Evolutionary conservation across 2,797 vertebrate genomes (phyloP), one percentile per base, ranked within the genome.

Genomic region (Labroides dimidiatus): DNA sequence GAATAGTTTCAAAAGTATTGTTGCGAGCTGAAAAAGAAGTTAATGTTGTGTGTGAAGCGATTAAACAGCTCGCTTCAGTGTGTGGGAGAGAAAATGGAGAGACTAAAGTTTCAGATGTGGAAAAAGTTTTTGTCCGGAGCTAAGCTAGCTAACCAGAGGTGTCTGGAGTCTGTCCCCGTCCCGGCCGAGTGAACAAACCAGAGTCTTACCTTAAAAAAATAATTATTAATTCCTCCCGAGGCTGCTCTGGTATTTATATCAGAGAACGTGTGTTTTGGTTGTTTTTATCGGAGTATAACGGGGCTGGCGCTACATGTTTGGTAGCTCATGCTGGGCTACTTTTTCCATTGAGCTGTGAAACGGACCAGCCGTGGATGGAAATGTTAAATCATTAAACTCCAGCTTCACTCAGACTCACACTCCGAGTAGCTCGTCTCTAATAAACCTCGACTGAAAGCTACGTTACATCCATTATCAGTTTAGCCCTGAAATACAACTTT

Each of bases 301-400:
- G 27, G 63, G 36, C 58, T 51, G 64, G 43, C 63, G 80, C 57
- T 80, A 55, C 77, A 77, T 78, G 86, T 84, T 85, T 62, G 70
- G 83, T 73, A 86, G 86, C 78, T 48, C 56, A 57, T 69, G 73
- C 76, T 64, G 39, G 48, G 79, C 77, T 86, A 79, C 67, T 81
- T 90, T 91, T 92, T 92, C 90, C 91, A 91, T 70, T 85, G 72
- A 89, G 75, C 65, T 69, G 10, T 74, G 75, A 85, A 86, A 78
- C 75, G 30, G 41, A 67, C 47, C n/a, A 20, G 72, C 61, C 14
- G 20, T 64, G 69, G 66, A 80, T 86, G 79, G 78, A 87, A 80
- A 87, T 51, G 49, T 82, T 75, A 54, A 79, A 84, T 81, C 74
- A 80, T 66, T 17, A 56, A 61, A n/a, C 1, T 62, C 48, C 37